Conservation (phyloP, 37 sponge, comb jelly and placozoan species). For the Haliclona indistincta region DNA sequence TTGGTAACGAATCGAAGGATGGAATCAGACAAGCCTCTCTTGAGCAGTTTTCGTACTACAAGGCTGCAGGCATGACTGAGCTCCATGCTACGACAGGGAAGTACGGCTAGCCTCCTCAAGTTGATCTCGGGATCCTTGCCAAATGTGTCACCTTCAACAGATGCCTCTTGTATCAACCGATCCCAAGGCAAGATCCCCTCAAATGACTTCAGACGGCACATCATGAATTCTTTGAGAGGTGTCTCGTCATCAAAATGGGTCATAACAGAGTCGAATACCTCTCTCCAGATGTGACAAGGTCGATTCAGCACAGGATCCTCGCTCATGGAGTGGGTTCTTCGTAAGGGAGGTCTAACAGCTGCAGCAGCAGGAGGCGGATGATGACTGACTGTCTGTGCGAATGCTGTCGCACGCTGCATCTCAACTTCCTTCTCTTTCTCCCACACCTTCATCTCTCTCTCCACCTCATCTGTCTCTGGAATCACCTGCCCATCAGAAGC, state of each 20-base stretch:
- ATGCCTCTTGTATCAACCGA: background rate
- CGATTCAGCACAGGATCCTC: background rate
- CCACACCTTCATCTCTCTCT: too few species aligned
- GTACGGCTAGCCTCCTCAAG: conserved; percentile 26
- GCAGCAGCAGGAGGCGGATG: background rate
- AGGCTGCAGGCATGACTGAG: conserved; percentile 38
- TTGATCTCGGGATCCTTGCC: background rate
- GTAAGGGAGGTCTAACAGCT: background rate
- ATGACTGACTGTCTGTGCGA: background rate
- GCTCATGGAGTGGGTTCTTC: background rate
- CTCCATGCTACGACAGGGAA: conserved; percentile 13
- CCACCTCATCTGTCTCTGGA: background rate
- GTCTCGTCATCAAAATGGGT: conserved; percentile 15
- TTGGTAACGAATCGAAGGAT: conserved; percentile 24
- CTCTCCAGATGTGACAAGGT: conserved; percentile 14
- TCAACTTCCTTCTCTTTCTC: too few species aligned
- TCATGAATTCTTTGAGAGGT: conserved; percentile 39
- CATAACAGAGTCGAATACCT: conserved; percentile 6
- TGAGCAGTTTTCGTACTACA: conserved; percentile 26
- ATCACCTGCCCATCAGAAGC: background rate
- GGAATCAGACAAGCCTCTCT: conserved; percentile 5
- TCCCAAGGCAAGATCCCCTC: conserved; percentile 36
- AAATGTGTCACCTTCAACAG: background rate
- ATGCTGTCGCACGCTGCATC: too few species aligned
- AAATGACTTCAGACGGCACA: conserved; percentile 22